Conservation (phyloP, 2,113 vertebrate species). For the Caloenas nicobarica region DNA sequence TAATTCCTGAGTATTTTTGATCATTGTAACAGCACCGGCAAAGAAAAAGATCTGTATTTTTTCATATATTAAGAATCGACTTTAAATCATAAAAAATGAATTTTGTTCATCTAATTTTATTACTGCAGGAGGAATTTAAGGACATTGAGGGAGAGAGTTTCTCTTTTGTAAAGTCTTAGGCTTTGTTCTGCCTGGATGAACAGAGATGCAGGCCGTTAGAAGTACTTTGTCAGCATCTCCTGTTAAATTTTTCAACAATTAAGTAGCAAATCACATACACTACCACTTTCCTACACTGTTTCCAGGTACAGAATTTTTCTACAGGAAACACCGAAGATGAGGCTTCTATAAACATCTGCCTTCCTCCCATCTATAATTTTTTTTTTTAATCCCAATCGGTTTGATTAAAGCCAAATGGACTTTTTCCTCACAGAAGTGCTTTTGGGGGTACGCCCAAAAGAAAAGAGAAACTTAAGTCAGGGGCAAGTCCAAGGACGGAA, state of each 20-base stretch:
- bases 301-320: not conserved
- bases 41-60: not conserved
- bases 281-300: not conserved
- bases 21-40: not conserved
- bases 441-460: not conserved
- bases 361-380: not conserved
- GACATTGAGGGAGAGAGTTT: accelerated
- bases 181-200: not conserved
- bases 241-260: not conserved
- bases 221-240: accelerated
- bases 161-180: not conserved
- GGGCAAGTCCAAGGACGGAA: not conserved
- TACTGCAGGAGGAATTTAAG: not conserved
- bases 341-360: not conserved
- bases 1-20: not conserved
- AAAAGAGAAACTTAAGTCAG: not conserved
- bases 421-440: not conserved
- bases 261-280: not conserved
- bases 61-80: not conserved
- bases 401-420: not conserved
- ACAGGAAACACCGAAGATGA: not conserved
- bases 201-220: not conserved
- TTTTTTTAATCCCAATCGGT: not conserved
- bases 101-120: not conserved
- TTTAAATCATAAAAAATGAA: not conserved